A percentile compares a stretch with the other conserved stretches of the same genome.
phyloP scores from a whole-genome alignment of 2,113 vertebrate species.

The Equus przewalskii region DNA sequence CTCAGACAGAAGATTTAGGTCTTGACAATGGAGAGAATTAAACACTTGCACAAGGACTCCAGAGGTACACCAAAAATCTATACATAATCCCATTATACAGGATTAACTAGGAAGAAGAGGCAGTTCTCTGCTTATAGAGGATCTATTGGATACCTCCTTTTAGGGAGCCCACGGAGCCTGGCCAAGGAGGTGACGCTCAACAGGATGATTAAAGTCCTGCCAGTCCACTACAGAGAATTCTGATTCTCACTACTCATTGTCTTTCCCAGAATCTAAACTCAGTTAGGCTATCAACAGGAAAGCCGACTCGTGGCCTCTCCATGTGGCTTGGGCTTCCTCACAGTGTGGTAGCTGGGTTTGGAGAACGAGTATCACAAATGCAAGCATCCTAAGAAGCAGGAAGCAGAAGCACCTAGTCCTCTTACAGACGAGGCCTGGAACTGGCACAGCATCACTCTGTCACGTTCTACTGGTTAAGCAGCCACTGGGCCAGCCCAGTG shows the following conservation, averaged over 20 bases:
- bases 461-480: not conserved
- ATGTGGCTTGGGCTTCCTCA: not conserved
- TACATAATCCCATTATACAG: not conserved
- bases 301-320: not conserved
- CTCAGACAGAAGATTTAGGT: not conserved
- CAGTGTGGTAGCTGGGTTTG: not conserved
- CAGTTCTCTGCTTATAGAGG: not conserved
- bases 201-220: not conserved
- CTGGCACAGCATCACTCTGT: accelerated
- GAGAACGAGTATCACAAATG: not conserved
- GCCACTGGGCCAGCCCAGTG: not conserved
- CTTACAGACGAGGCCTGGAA: not conserved
- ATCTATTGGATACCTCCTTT: not conserved
- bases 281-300: not conserved
- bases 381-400: not conserved
- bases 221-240: not conserved
- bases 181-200: not conserved
- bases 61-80: not conserved
- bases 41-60: not conserved
- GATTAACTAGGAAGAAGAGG: not conserved
- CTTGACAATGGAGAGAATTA: not conserved
- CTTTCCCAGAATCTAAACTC: not conserved
- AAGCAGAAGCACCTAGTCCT: not conserved
- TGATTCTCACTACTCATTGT: not conserved
- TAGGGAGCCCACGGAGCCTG: not conserved